Conservation (phyloP, 2,113 vertebrate genomes). For the Halichoeres trimaculatus region DNA sequence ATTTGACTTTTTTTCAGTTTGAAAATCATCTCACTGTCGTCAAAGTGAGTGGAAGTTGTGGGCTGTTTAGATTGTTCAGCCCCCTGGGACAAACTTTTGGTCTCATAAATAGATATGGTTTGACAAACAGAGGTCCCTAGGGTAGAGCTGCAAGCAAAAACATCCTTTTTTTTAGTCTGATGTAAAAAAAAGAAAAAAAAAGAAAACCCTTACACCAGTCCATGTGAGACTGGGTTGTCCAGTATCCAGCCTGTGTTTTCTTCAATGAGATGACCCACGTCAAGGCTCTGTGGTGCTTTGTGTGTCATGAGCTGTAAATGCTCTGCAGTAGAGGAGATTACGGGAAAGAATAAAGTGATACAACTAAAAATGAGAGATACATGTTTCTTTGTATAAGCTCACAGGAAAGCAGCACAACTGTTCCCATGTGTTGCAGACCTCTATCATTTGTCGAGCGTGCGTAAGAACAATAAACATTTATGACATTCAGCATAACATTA, state of each 20-base stretch:
- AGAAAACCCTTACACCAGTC: background rate
- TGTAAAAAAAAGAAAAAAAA: constrained; percentile 14
- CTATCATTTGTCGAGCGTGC: constrained; percentile 46
- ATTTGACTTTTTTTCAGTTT: background rate
- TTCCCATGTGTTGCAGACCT: constrained; percentile 62
- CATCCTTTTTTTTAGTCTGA: background rate
- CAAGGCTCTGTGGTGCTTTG: constrained; percentile 2
- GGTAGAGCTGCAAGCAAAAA: background rate
- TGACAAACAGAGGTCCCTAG: background rate
- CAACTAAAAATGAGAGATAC: constrained; percentile 22
- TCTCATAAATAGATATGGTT: background rate
- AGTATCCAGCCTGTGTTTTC: constrained; percentile 5
- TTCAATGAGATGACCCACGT: background rate
- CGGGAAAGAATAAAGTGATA: constrained; percentile 40
- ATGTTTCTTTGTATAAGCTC: constrained; percentile 32
- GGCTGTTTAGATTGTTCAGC: background rate
- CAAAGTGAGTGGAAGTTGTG: background rate
- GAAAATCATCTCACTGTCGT: background rate
- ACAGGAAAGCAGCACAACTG: constrained; percentile 47
- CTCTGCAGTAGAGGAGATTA: constrained; percentile 44
- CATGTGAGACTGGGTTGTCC: background rate
- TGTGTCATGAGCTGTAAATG: constrained; percentile 36
- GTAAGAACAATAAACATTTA: constrained; percentile 57
- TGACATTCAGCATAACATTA: constrained; percentile 28
- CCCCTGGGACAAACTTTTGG: background rate